Evolutionary conservation across 2,888 invertebrate species (phyloP).

Genomic region (Apamea crenata): DNA sequence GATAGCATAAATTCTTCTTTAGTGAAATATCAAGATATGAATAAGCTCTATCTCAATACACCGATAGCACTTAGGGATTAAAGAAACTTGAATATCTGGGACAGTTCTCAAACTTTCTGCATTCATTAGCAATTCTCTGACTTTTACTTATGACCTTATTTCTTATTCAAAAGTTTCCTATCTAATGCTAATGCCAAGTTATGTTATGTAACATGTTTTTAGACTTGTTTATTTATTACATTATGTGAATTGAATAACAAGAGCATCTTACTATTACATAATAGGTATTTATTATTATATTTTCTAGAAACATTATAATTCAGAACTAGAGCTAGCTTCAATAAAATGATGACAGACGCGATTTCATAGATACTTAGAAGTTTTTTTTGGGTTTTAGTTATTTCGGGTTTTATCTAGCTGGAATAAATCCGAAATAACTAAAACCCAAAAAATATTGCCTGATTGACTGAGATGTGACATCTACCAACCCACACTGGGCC

Average conservation of each 20-base stretch:
- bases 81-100: slow-evolving; percentile 7
- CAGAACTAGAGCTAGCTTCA: not conserved
- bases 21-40: not conserved
- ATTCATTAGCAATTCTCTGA: not conserved
- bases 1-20: not conserved
- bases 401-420: not conserved
- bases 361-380: not conserved
- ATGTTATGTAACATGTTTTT: not conserved
- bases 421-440: not conserved
- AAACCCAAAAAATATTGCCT: not conserved
- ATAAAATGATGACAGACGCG: not conserved
- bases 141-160: slow-evolving; percentile 32
- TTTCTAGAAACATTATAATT: not conserved
- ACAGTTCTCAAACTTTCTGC: slow-evolving; percentile 10
- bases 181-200: not conserved
- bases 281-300: not conserved
- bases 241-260: not conserved
- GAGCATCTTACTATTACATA: not conserved
- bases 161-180: not conserved
- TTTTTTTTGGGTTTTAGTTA: not conserved
- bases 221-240: not conserved
- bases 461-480: not conserved
- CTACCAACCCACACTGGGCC: no score
- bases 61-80: not conserved
- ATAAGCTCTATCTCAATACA: not conserved